Base-by-base conservation (phyloP, 2,888 invertebrate genomes). In the Orthosia gracilis region DNA sequence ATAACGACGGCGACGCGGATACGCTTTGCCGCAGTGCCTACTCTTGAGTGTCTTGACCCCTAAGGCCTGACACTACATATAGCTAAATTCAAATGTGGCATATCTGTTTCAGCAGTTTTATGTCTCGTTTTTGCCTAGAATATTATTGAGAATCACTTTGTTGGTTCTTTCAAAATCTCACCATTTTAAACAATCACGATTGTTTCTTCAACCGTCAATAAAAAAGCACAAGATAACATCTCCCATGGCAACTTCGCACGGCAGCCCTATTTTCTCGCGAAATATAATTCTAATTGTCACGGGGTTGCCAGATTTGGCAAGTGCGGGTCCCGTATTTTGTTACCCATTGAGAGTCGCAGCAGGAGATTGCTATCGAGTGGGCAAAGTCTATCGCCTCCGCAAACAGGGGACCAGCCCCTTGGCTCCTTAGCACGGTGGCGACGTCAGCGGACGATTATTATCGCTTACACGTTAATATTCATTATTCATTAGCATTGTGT, bases 401-500 rank as follows among this genome's bases (percentile, higher is more conserved):
- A 87, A 87, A 87, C 86, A 90, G 90, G 88, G 92, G 91, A 86
- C 84, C 88, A 86, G 89, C 83, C 86, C 85, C 69, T 65, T 62
- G 73, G 77, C 84, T 89, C 88, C 68, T 75, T 86, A 70, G 69
- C 83, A 90, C 89, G 65, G 73, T 40, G 40, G 40, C 40, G 40
- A 40, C 88, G 90, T 92, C 93, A 91, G 91, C 91, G 89, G 47
- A 88, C 80, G 89, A 91, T 92, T 94, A 92, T 94, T 92, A 94
- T 94, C 94, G 90, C 89, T 88, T 89, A 87, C 91, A 84, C 88
- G 88, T 90, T 90, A 91, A 94, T 92, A 95, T 95, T 94, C 93
- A 95, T 94, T 93, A 94, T 93, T 93, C 94, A 94, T 94, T 92
- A 92, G 90, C 90, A 88, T 87, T 88, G 81, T 83, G 78, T 82